These are phyloP conservation scores for Podarcis lilfordi DNA, from an alignment of 2,797 vertebrate species.

Conservation along the genomic window DNA sequence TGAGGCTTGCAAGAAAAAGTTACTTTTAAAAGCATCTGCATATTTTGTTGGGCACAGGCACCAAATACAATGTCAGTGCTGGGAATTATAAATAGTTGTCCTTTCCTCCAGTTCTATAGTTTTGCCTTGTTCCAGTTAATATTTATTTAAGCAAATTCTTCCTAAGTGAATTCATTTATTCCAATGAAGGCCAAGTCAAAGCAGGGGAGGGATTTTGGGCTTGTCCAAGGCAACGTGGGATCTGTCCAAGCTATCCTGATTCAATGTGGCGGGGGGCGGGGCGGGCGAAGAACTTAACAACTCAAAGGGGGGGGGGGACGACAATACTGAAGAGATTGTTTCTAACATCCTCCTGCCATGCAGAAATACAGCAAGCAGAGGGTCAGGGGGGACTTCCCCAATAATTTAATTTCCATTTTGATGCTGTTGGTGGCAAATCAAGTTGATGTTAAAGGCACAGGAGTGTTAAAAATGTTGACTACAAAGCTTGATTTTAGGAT, in stretches of 20 bases:
- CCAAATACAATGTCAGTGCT: not conserved
- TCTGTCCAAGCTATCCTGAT: no score
- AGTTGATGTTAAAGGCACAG: not conserved
- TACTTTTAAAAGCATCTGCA: not conserved
- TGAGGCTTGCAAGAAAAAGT: not conserved
- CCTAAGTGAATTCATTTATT: no score
- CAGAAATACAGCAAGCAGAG: not conserved
- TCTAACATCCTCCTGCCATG: not conserved
- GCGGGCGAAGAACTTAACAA: no score
- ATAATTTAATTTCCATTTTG: not conserved
- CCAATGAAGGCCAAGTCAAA: no score
- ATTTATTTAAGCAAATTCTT: not conserved
- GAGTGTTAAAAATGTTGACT: not conserved
- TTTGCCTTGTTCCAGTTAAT: not conserved
- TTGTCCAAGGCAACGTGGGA: no score
- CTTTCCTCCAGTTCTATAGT: not conserved
- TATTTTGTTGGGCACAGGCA: not conserved
- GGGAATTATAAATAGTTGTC: not conserved
- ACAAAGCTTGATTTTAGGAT: not conserved
- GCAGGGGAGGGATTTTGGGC: no score
- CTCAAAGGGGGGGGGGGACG: no score
- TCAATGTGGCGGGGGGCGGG: no score
- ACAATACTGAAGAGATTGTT: not conserved
- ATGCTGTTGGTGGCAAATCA: no score
- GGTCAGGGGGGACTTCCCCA: no score